Evolutionary conservation across 2,888 invertebrate genomes (phyloP).

Genomic region (Stenolophus ochropezus): DNA sequence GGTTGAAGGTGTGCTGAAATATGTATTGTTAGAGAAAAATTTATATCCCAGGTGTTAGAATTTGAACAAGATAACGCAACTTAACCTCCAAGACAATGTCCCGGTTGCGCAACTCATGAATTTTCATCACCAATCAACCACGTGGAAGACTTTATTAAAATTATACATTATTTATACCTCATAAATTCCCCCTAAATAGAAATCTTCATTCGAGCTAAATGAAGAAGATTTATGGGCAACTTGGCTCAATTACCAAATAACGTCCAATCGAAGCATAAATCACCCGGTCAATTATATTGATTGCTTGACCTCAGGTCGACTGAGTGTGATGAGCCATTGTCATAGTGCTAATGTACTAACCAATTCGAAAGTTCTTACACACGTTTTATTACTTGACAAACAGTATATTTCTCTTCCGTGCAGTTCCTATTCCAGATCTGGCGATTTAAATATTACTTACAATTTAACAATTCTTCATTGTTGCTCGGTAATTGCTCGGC

Average conservation of each 20-base stretch:
- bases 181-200: slow-evolving; percentile 17
- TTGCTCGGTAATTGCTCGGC: not conserved
- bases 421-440: too few species aligned
- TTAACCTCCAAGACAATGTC: slow-evolving; percentile 2
- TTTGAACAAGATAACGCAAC: not conserved
- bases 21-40: not conserved
- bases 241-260: slow-evolving; percentile 15
- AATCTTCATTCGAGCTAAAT: not conserved
- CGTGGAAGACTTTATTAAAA: slow-evolving; percentile 31
- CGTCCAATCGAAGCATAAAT: not conserved
- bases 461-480: too few species aligned
- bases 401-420: too few species aligned
- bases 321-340: not conserved
- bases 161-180: slow-evolving; percentile 26
- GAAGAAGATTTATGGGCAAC: slow-evolving; percentile 20
- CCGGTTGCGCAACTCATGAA: slow-evolving; percentile 23
- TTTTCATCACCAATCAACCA: slow-evolving; percentile 8
- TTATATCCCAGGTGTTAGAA: not conserved
- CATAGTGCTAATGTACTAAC: not conserved
- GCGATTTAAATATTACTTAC: too few species aligned
- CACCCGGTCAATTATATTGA: not conserved
- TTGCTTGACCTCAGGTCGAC: not conserved
- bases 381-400: not conserved
- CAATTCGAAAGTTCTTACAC: not conserved
- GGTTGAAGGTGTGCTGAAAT: not conserved